These are phyloP conservation scores for Yasuhikotakia modesta DNA, from an alignment of 2,797 vertebrate genomes.

Conservation along the genomic window DNA sequence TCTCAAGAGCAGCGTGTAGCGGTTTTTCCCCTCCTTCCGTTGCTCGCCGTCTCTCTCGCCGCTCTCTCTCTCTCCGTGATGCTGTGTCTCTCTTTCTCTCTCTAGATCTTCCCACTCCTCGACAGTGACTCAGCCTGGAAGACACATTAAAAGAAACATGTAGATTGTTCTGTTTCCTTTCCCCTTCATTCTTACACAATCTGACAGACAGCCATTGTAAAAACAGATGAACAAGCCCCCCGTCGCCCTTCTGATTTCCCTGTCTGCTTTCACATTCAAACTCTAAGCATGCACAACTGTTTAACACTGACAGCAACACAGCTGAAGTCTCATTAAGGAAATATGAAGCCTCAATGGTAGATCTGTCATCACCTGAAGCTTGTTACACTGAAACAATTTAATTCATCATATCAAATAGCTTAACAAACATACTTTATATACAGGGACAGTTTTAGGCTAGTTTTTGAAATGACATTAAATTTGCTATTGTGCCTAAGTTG, in stretches of 20 bases:
- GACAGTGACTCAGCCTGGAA: slow-evolving; percentile 94
- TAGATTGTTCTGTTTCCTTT: slow-evolving; percentile 72
- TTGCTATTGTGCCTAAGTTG: background rate
- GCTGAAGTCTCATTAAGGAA: slow-evolving; percentile 20
- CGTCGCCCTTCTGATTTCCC: slow-evolving; percentile 46
- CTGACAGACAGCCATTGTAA: slow-evolving; percentile 81
- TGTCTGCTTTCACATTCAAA: slow-evolving; percentile 53
- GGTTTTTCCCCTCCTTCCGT: slow-evolving; percentile 65
- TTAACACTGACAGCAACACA: slow-evolving; percentile 36
- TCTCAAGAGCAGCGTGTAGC: slow-evolving; percentile 56
- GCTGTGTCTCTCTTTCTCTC: slow-evolving; percentile 75
- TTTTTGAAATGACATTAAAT: background rate
- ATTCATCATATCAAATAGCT: background rate
- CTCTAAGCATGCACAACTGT: slow-evolving; percentile 39
- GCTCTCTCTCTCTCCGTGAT: slow-evolving; percentile 67
- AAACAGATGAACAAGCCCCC: slow-evolving; percentile 64
- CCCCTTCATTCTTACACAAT: slow-evolving; percentile 65
- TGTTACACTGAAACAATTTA: background rate
- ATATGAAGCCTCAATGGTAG: slow-evolving; percentile 15
- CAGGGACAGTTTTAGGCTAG: background rate
- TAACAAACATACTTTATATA: background rate
- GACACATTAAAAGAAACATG: slow-evolving; percentile 71
- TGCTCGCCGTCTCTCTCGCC: slow-evolving; percentile 57
- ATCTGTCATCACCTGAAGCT: background rate
- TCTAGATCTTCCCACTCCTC: slow-evolving; percentile 87